These are phyloP conservation scores for Ophioderma brevispina DNA, from an alignment of 35 echinoderm and acorn worm genomes.

Conservation along the genomic window DNA sequence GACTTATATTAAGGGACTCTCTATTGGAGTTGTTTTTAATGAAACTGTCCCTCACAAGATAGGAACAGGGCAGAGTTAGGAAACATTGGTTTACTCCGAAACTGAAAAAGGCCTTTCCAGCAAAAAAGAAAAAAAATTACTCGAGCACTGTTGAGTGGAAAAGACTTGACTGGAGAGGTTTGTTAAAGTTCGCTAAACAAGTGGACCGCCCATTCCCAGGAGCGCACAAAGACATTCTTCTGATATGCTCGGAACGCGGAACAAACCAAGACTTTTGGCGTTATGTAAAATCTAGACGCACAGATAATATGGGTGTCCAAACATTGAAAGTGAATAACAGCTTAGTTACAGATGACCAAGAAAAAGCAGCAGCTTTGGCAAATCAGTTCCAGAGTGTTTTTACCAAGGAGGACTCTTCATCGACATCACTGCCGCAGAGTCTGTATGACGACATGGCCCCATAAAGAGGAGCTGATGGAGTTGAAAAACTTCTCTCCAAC, in stretches of 20 bases:
- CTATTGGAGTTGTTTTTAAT: constrained; percentile 13
- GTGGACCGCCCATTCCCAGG: not conserved
- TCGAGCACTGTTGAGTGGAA: constrained; percentile 25
- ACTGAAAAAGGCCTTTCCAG: not conserved
- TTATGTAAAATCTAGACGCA: not conserved
- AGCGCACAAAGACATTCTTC: constrained; percentile 12
- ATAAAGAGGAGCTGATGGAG: not conserved
- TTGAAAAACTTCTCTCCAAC: not conserved
- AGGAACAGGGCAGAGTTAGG: not conserved
- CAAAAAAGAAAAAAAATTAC: constrained; percentile 42
- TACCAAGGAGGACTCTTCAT: not conserved
- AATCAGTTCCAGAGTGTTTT: constrained; percentile 13
- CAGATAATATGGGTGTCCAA: not conserved
- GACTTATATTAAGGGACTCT: constrained; percentile 29
- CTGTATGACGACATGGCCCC: not conserved
- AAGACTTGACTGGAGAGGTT: constrained; percentile 9
- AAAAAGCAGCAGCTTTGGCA: constrained; percentile 16
- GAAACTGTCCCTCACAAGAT: not conserved
- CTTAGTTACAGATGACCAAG: not conserved
- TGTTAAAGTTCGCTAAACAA: not conserved
- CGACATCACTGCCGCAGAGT: not conserved
- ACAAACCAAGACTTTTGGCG: not conserved
- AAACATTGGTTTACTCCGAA: constrained; percentile 35
- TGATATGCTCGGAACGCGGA: not conserved
- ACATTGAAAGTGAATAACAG: constrained; percentile 5